These are phyloP conservation scores for Caenorhabditis becei DNA, from an alignment of 2,888 invertebrate species.

Conservation along the genomic window DNA sequence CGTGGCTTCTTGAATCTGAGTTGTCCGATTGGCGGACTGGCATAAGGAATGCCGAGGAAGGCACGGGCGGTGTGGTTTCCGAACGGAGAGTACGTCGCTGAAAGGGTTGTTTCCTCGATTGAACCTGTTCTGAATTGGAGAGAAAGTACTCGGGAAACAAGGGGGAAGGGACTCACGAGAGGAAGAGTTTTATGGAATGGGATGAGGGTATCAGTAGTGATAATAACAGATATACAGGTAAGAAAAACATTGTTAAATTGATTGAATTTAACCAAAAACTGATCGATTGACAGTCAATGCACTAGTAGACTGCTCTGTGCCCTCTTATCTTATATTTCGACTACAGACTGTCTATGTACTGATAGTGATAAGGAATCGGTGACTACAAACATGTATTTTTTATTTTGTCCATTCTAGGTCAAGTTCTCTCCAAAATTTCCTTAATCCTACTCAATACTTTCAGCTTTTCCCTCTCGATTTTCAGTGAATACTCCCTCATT, in stretches of 20 bases:
- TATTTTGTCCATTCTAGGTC: background rate
- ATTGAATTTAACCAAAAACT: background rate
- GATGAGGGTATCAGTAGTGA: background rate
- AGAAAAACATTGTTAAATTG: background rate
- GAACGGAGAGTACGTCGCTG: conserved; percentile 43
- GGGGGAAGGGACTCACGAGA: conserved; percentile 14
- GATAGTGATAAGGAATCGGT: too few species aligned
- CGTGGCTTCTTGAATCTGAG: conserved; percentile 39
- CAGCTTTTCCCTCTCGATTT: background rate
- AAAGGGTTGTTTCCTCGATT: conserved; percentile 40
- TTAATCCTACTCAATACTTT: background rate
- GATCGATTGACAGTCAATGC: too few species aligned
- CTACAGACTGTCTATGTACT: background rate
- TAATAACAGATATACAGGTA: background rate
- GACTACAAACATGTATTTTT: too few species aligned
- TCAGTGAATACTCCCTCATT: background rate
- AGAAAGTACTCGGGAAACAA: background rate
- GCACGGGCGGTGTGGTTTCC: conserved; percentile 45
- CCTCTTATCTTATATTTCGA: background rate
- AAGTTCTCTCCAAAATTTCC: conserved; percentile 5
- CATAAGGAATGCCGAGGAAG: conserved; percentile 52
- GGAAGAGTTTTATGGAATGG: background rate
- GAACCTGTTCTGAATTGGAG: conserved; percentile 31
- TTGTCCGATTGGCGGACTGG: conserved; percentile 36
- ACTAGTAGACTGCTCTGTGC: background rate